These are phyloP conservation scores for Plodia interpunctella DNA, from an alignment of 1,140 invertebrate species.

Conservation along the genomic window DNA sequence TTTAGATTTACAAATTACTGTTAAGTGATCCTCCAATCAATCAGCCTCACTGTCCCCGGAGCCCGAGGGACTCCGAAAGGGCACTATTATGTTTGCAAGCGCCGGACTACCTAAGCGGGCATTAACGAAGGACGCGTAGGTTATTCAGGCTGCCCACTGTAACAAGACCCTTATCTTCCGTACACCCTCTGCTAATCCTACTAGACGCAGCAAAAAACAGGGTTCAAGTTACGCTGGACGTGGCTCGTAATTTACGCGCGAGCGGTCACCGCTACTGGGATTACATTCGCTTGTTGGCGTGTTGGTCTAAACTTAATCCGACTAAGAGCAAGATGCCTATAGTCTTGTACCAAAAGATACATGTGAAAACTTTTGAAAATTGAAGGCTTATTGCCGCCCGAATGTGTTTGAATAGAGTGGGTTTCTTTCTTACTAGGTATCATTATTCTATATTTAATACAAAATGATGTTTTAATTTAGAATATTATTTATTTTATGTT, in stretches of 20 bases:
- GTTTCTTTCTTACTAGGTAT: too few species aligned
- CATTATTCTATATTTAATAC: too few species aligned
- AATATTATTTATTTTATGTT: too few species aligned
- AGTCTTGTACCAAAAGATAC: conserved; percentile 1
- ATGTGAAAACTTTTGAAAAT: background rate
- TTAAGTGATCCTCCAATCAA: conserved; percentile 44
- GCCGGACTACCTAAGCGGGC: conserved; percentile 56
- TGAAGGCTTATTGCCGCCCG: conserved; percentile 7
- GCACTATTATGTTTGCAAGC: conserved; percentile 51
- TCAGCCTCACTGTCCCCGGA: conserved; percentile 38
- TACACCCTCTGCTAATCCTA: conserved; percentile 13
- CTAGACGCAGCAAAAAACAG: conserved; percentile 11
- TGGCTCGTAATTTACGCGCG: conserved; percentile 65
- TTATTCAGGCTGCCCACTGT: conserved; percentile 32
- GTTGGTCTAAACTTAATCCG: conserved; percentile 52
- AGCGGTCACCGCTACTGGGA: conserved; percentile 59
- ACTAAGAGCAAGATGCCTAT: conserved; percentile 29
- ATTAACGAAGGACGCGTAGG: conserved; percentile 58
- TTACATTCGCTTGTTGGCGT: conserved; percentile 56
- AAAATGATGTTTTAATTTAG: too few species aligned
- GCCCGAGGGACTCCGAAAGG: conserved; percentile 35
- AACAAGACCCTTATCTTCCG: conserved; percentile 32
- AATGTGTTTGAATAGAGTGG: too few species aligned
- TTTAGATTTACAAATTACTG: conserved; percentile 21
- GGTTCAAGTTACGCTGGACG: conserved; percentile 30